Evolutionary conservation across 2,888 invertebrate species (phyloP).

Genomic region (Parnassius apollo): DNA sequence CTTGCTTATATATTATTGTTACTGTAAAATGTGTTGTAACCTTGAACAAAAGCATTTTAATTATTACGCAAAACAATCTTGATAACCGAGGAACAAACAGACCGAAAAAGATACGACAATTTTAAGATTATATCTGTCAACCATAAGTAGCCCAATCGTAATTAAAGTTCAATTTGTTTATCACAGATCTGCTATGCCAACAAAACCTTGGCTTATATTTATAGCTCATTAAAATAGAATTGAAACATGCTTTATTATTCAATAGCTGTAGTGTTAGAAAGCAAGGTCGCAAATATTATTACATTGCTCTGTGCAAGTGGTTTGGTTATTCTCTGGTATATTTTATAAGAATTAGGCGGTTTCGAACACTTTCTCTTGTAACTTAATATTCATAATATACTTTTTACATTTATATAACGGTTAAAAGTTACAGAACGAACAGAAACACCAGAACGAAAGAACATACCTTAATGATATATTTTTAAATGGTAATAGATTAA

Average conservation of each 20-base stretch:
- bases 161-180: slow-evolving; percentile 52
- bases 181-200: slow-evolving; percentile 54
- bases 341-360: slow-evolving; percentile 15
- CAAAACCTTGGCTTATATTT: slow-evolving; percentile 65
- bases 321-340: slow-evolving; percentile 21
- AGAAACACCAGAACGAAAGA: too few relatives aligned
- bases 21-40: slow-evolving; percentile 14
- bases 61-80: slow-evolving; percentile 56
- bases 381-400: too few relatives aligned
- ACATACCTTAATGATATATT: too few relatives aligned
- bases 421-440: too few relatives aligned
- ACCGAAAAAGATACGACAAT: slow-evolving; percentile 55
- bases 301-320: slow-evolving; percentile 43
- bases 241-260: slow-evolving; percentile 50
- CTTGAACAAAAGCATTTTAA: slow-evolving; percentile 42
- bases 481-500: too few relatives aligned
- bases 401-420: too few relatives aligned
- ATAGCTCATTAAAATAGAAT: slow-evolving; percentile 71
- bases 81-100: slow-evolving; percentile 62
- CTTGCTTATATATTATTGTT: slow-evolving; percentile 4
- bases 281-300: slow-evolving; percentile 59
- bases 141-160: slow-evolving; percentile 46
- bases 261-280: slow-evolving; percentile 62
- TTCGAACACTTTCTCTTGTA: background rate
- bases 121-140: slow-evolving; percentile 52